Conservation (phyloP, 2,797 vertebrate genomes). For the Anguilla anguilla region DNA sequence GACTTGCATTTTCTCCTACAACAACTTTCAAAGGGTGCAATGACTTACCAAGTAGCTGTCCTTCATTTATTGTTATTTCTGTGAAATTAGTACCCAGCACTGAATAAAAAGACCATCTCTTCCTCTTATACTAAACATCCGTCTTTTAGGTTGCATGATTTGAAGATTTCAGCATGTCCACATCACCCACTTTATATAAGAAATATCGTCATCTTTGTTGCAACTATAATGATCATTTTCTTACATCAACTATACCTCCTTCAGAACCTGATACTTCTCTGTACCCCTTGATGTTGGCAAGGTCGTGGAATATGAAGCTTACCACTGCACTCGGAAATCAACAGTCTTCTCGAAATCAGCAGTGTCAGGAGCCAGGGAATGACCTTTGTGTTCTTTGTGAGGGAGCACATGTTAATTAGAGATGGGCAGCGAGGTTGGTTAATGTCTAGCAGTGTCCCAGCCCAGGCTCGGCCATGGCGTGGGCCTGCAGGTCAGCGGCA, state of each 20-base stretch:
- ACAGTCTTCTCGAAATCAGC: conserved; percentile 36
- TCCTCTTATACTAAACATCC: too few species aligned
- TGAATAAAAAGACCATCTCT: too few species aligned
- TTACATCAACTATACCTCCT: background rate
- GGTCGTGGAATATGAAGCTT: background rate
- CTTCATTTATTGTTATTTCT: too few species aligned
- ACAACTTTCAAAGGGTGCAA: background rate
- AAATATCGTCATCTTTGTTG: background rate
- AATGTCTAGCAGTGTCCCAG: conserved; percentile 54
- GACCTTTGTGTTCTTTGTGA: conserved; percentile 35
- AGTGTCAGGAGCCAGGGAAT: conserved; percentile 44
- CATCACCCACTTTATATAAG: background rate
- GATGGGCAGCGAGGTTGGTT: conserved; percentile 43
- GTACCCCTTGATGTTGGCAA: conserved; percentile 8
- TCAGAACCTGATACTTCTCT: background rate
- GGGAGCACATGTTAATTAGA: conserved; percentile 32
- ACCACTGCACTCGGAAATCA: conserved; percentile 33
- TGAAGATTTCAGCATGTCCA: background rate
- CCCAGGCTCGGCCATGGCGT: conserved; percentile 54
- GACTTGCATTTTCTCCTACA: background rate
- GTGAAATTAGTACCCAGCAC: too few species aligned
- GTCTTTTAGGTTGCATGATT: background rate
- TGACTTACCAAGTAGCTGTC: background rate
- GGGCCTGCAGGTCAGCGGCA: conserved; percentile 68
- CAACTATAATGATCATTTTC: conserved; percentile 15